Base-by-base conservation (phyloP, 1,140 invertebrate species). In the Caenorhabditis elegans region DNA sequence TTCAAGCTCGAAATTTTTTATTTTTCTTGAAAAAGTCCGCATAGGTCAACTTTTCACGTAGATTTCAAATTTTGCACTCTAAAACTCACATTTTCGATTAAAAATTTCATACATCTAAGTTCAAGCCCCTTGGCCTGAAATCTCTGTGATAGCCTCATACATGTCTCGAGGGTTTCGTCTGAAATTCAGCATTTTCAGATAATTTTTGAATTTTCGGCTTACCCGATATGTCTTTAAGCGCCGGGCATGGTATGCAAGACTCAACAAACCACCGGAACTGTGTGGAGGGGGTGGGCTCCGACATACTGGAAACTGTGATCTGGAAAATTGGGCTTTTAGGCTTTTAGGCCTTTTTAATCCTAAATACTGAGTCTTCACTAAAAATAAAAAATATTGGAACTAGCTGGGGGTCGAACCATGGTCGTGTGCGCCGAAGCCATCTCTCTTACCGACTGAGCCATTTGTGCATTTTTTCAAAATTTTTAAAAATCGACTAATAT, bases 251-350 rank as follows among this genome's bases (percentile, higher is more conserved):
- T n/a, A 89, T 85, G 19, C 82, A 83, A 6, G 83, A 85, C 47
- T 89, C 88, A 3, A 89, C 49, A 75, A 89, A 89, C 88, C 88
- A 89, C 51, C 88, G 80, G 78, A 89, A 89, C 84, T 89, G 88
- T 10, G 85, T 82, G 22, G 76, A 55, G 47, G 87, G 86, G 2
- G 88, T 84, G 4, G 88, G 88, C 76, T 90, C 82, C 24, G 82
- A 65, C 24, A 90, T 47, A 10, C 80, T 82, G 34, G 87, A 88
- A 13, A 89, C 88, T n/a, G 88, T 82, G n/a, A 88, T 84, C 75
- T 89, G 84, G 4, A 83, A 22, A 65, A 82, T 28, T 31, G 28
- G 6, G 0, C 22, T 26, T 1, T 48, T 11, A 19, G 24, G 13
- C 24, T 19, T 53, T 1, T 39, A 43, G 26, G 49, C 86, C n/a